Evolutionary conservation across 2,888 invertebrate genomes (phyloP).

Genomic region (Agrochola circellaris): DNA sequence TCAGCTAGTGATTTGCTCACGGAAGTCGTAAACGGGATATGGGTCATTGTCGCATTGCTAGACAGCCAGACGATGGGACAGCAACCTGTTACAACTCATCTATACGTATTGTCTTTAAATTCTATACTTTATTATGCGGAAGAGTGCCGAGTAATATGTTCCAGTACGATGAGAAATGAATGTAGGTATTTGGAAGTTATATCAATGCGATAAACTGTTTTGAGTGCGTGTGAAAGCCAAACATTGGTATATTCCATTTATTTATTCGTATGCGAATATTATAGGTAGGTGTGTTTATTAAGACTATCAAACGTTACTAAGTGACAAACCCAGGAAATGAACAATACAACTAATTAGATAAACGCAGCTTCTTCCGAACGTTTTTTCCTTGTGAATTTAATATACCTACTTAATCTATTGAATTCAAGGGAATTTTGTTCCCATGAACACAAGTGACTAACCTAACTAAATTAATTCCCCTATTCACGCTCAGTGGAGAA

Average conservation of each 20-base stretch:
- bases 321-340: constrained; percentile 14
- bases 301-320: constrained; percentile 6
- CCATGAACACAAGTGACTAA: constrained; percentile 16
- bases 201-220: constrained; percentile 34
- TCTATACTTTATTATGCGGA: constrained; percentile 26
- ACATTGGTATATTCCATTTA: not conserved
- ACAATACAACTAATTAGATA: constrained; percentile 28
- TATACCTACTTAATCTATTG: constrained; percentile 10
- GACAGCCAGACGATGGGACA: constrained; percentile 40
- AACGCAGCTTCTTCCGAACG: constrained; percentile 4
- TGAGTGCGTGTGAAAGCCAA: constrained; percentile 34
- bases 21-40: constrained; percentile 60
- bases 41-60: constrained; percentile 56
- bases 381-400: constrained; percentile 16
- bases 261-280: constrained; percentile 11
- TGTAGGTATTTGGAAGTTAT: constrained; percentile 20
- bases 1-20: constrained; percentile 53
- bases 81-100: constrained; percentile 44
- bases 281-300: not conserved
- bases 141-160: constrained; percentile 1
- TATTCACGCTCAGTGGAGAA: constrained; percentile 36
- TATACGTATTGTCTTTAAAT: constrained; percentile 40
- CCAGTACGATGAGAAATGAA: not conserved
- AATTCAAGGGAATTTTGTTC: constrained; percentile 27
- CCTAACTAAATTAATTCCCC: constrained; percentile 25